These are phyloP conservation scores for Columba janthina DNA, from an alignment of 2,113 vertebrate genomes.

Conservation along the genomic window DNA sequence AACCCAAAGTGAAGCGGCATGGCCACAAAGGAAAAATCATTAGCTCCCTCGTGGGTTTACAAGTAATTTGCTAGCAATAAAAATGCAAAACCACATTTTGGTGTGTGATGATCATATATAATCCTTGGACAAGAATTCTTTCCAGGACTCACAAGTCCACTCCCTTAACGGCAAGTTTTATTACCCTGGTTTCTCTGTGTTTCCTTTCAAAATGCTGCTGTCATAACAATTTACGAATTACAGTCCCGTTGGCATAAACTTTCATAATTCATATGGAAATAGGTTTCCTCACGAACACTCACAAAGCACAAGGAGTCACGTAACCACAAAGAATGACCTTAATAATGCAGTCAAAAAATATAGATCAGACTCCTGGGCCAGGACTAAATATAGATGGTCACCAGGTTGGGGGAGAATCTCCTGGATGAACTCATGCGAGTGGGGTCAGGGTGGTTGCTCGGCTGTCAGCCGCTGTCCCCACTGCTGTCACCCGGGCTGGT, in stretches of 20 bases:
- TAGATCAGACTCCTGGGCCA: background rate
- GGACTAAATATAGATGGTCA: background rate
- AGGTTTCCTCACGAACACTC: background rate
- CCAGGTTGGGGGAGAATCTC: too few species aligned
- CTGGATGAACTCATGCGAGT: too few species aligned
- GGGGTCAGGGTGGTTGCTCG: too few species aligned
- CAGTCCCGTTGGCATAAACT: background rate
- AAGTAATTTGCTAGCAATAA: constrained; percentile 65
- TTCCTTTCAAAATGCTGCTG: constrained; percentile 18
- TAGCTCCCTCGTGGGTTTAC: constrained; percentile 39
- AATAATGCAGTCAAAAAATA: background rate
- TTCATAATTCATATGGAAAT: constrained; percentile 8
- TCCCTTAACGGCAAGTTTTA: constrained; percentile 30
- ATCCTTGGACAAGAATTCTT: constrained; percentile 44
- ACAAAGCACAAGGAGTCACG: background rate
- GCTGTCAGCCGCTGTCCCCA: too few species aligned
- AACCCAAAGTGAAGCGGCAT: background rate
- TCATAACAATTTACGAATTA: constrained; percentile 22
- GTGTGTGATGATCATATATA: constrained; percentile 55
- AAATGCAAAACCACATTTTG: constrained; percentile 61
- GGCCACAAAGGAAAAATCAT: constrained; percentile 28
- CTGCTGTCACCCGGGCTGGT: background rate
- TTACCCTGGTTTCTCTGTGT: constrained; percentile 25
- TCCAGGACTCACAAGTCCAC: constrained; percentile 16
- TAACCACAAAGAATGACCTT: background rate